Conservation (phyloP, 2,888 invertebrate species). For the Dendrolimus pini region DNA sequence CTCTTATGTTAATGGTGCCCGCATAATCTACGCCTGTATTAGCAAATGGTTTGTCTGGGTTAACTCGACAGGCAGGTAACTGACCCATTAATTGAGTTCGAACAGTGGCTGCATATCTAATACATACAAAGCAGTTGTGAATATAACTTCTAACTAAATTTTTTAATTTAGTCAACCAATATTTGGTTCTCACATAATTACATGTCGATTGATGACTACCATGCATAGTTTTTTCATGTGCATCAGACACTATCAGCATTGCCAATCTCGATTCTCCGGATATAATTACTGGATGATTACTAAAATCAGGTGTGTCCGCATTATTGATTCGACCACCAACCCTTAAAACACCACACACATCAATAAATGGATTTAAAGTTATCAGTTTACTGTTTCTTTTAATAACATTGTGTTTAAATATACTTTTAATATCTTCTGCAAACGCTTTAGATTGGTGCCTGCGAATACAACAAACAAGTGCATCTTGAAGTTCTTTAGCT, state of each 20-base stretch:
- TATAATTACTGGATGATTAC: no score
- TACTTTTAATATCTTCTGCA: slow-evolving; percentile 2
- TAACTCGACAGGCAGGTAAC: slow-evolving; percentile 12
- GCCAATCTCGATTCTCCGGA: no score
- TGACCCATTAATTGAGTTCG: slow-evolving; percentile 14
- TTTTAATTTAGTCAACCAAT: slow-evolving; percentile 14
- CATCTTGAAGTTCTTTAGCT: no score
- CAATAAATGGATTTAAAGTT: no score
- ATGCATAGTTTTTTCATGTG: no score
- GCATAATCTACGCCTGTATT: slow-evolving; percentile 16
- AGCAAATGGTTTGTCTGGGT: slow-evolving; percentile 12
- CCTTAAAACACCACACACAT: no score
- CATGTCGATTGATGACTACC: slow-evolving; percentile 14
- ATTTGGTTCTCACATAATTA: slow-evolving; percentile 13
- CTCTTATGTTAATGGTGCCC: slow-evolving; percentile 13
- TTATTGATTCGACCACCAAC: no score
- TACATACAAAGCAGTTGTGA: slow-evolving; percentile 12
- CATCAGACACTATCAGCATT: no score
- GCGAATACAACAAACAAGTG: slow-evolving; percentile 1
- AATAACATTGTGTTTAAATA: neutral
- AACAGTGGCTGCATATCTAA: slow-evolving; percentile 5
- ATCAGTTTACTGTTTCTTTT: slow-evolving; percentile 3
- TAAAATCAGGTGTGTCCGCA: no score
- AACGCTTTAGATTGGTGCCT: neutral
- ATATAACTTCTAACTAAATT: slow-evolving; percentile 3